Base-by-base conservation (phyloP, 2,113 vertebrate genomes). In the Reinhardtius hippoglossoides region DNA sequence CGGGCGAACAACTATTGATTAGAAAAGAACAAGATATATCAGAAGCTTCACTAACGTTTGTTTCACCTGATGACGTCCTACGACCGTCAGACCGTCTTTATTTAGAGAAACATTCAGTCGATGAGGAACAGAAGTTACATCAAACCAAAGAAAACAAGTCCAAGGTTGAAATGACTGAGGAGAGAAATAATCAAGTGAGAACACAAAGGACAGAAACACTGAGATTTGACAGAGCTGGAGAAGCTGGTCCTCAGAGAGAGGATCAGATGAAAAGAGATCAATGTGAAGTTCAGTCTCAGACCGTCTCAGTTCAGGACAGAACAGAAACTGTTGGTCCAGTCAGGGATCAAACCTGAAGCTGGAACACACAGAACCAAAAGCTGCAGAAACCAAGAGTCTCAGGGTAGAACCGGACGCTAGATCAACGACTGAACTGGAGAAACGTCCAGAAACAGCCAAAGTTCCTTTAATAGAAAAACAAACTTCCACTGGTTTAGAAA, bases 161-260 rank as follows among this genome's bases (percentile, higher is more conserved):
- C 9, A 72, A 61, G 40, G 16, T 55, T 16, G 46, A 84, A 64
- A 21, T 21, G 59, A 14, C 58, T 44, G 42, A 44, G 7, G 67
- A 79, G 13, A 69, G 54, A 46, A 64, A 55, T 3, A 21, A 14
- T 3, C 37, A 6, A 44, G 24, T 65, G 35, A 52, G 9, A 40
- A 40, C 2, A 12, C 40, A 40, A 12, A 40, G 40, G 40, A 40
- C 40, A 12, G 40, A 40, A 40, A 40, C 40, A 37, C 35, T 37
- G 35, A 40, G 40, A 40, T 40, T 40, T 27, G 3, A 27, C 37
- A 40, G 13, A 15, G 15, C 3, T 46, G 15, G 44, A 46, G 44
- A 46, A 46, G 3, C 15, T 46, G 44, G 21, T 54, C 20, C 52
- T 54, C 52, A 54, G 18, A 52, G 8, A 52, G 8, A 52, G 10